phyloP scores from a whole-genome alignment of 2,113 vertebrate species.

The Morphnarchus princeps region DNA sequence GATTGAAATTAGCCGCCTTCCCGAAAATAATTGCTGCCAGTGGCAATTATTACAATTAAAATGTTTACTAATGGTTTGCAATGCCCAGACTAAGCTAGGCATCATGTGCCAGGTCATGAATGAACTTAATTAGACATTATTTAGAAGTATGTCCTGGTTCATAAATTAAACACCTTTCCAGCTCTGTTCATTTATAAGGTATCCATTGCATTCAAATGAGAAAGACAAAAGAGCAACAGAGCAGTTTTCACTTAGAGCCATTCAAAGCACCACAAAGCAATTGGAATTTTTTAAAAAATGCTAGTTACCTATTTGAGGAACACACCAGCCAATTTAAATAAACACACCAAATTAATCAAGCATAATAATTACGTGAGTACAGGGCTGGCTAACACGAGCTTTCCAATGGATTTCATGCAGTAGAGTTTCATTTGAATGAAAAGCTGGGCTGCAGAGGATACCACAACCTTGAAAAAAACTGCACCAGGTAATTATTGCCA shows the following conservation, averaged over 20 bases:
- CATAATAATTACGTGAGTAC: background rate
- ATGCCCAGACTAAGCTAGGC: background rate
- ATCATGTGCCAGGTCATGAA: background rate
- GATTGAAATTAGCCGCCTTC: background rate
- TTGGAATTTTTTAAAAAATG: background rate
- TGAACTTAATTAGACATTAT: constrained; percentile 26
- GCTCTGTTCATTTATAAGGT: background rate
- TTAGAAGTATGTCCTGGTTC: constrained; percentile 3
- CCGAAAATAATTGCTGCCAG: constrained; percentile 12
- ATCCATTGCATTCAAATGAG: constrained; percentile 7
- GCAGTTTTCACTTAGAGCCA: background rate
- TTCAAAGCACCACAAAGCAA: background rate
- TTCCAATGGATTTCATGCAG: background rate
- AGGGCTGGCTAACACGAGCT: background rate
- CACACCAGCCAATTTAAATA: background rate
- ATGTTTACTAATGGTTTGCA: constrained; percentile 8
- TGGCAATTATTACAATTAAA: constrained; percentile 25
- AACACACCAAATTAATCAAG: background rate
- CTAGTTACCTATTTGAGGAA: background rate
- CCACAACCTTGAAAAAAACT: background rate
- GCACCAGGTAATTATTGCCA: background rate
- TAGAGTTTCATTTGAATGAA: background rate
- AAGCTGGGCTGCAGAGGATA: background rate
- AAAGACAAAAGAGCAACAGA: background rate
- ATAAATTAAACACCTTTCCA: constrained; percentile 43